phyloP scores from a whole-genome alignment of 2,797 vertebrate genomes.

The Cetoscarus ocellatus region DNA sequence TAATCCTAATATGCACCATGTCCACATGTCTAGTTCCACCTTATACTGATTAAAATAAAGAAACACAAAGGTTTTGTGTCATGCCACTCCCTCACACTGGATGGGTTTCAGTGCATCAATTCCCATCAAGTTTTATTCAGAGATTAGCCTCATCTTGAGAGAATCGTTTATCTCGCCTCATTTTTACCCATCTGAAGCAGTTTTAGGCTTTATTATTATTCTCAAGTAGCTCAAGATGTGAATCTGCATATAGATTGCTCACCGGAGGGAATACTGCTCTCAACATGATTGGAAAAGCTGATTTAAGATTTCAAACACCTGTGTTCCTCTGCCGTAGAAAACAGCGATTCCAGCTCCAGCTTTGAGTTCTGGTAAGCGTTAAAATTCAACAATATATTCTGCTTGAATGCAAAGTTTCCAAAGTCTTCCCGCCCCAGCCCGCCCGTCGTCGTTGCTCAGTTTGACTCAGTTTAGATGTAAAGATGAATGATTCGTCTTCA shows the following conservation, averaged over 20 bases:
- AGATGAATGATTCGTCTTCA: conserved; percentile 48
- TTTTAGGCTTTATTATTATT: conserved; percentile 79
- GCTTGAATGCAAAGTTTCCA: conserved; percentile 29
- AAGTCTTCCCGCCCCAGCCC: conserved; percentile 32
- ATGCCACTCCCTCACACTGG: conserved; percentile 37
- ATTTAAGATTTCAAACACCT: conserved; percentile 63
- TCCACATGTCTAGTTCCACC: conserved; percentile 45
- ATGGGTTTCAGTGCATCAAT: conserved; percentile 57
- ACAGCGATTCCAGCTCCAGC: conserved; percentile 37
- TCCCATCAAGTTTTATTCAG: conserved; percentile 71
- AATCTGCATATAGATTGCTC: conserved; percentile 86
- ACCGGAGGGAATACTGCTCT: conserved; percentile 63
- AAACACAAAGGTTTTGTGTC: conserved; percentile 48
- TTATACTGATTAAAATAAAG: conserved; percentile 34
- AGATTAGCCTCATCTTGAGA: conserved; percentile 76
- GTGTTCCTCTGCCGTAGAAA: conserved; percentile 54
- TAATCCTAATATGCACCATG: conserved; percentile 49
- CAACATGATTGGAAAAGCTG: conserved; percentile 68
- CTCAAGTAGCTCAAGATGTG: conserved; percentile 76
- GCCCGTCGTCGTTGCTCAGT: neutral
- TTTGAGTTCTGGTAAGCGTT: conserved; percentile 35
- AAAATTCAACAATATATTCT: conserved; percentile 39
- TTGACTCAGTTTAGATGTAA: conserved; percentile 37
- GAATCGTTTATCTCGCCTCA: conserved; percentile 66
- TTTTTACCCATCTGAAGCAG: conserved; percentile 71